Base-by-base conservation (phyloP, 2,113 vertebrate genomes). In the Orthonyx spaldingii region DNA sequence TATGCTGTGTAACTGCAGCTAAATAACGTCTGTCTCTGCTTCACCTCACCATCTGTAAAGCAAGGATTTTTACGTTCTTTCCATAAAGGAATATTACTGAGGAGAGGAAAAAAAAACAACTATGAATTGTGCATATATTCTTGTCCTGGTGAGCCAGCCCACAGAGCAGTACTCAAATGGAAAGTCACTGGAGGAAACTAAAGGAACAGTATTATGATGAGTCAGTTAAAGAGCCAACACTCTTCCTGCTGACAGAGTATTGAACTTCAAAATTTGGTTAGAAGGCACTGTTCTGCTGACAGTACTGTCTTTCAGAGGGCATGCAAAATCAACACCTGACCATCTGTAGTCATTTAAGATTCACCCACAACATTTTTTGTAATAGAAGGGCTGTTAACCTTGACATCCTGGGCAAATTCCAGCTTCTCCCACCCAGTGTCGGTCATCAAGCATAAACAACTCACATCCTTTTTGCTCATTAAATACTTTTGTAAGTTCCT, bases 201-300 rank as follows among this genome's bases (percentile, higher is more conserved):
- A 80, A 83, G 81, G 65, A 83, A n/a, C 44, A 35, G 27, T 37
- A 8, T 90, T 94, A 60, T 96, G 94, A 88, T 96, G 92, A 94
- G 83, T 93, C 88, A 87, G 92, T 91, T 83, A 39, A 80, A 97
- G 95, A 95, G 79, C 55, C 88, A 88, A 59, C 70, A 2, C n/a
- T 80, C 95, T 92, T 81, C 90, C 79, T 95, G 93, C 93, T 97
- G 96, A 96, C 86, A 84, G 90, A 28, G 47, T 66, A 60, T 16
- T 96, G 93, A 92, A 93, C 94, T 97, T 92, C 94, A 90, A 4
- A 74, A 94, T 93, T 88, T 94, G 95, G 96, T 93, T 93, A 93
- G 96, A 97, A 94, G 93, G 60, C 56, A 92, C 64, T 33, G 86
- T 87, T 90, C 50, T 97, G 96, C 96, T 96, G 96, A 97, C 95